A percentile compares a stretch with the other conserved stretches of the same genome.
Evolutionary conservation across 2,113 vertebrate species (phyloP).

Genomic region (Dromiciops gliroides): DNA sequence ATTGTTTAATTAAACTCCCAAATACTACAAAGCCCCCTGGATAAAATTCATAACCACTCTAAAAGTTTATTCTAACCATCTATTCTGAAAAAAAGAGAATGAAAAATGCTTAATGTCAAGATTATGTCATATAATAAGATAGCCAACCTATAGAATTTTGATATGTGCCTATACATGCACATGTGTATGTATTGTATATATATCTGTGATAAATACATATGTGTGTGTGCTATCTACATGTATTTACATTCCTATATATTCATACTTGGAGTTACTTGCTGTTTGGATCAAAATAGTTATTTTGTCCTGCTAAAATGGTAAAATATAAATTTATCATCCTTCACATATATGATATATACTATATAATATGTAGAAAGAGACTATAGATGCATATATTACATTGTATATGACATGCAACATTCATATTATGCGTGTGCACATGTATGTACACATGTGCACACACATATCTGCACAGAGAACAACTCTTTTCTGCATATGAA

Average conservation of each 20-base stretch:
- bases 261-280: neutral
- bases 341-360: neutral
- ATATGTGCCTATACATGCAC: neutral
- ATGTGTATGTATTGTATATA: neutral
- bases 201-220: neutral
- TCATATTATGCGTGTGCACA: too few relatives aligned
- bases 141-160: neutral
- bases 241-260: neutral
- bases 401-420: neutral
- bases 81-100: neutral
- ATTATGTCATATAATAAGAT: neutral
- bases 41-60: neutral
- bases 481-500: conserved; percentile 18
- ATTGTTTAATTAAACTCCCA: neutral
- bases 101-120: neutral
- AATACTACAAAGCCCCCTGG: neutral
- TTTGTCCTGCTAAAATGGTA: neutral
- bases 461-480: neutral
- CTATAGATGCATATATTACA: neutral
- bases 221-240: neutral
- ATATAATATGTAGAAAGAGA: neutral
- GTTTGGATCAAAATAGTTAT: neutral
- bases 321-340: neutral
- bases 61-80: neutral
- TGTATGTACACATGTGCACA: too few relatives aligned